Evolutionary conservation across 2,797 vertebrate species (phyloP), one percentile per base, ranked within the genome.

Genomic region (Sebastes iracundus): DNA sequence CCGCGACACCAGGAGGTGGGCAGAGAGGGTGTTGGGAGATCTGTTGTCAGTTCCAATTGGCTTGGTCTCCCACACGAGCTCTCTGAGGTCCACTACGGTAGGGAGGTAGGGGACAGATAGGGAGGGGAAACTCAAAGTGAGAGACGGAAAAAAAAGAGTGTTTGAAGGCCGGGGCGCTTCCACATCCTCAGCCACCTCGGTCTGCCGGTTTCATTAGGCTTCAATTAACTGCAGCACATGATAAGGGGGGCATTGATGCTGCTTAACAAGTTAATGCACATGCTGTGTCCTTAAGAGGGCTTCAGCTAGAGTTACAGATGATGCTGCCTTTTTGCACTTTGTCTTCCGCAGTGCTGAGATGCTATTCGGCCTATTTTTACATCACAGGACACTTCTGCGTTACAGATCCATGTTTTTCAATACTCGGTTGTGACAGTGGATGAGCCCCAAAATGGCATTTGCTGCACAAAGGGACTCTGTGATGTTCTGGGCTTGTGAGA

Each of bases 41-140:
- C 72, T 83, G 87, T 77, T 90, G 91, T 92, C 87, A 85, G 66
- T 87, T 94, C 88, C 84, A 81, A 89, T 91, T 72, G 85, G 69
- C 70, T 89, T 18, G 56, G 78, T 84, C 81, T 59, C 77, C 60
- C 49, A 80, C 72, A 33, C 6, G 9, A 81, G 80, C 77, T 77
- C 81, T 75, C 76, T 4, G 6, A 80, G 59, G 71, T 79, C 79
- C 27, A 22, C 85, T 61, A 33, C 3, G 59, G 25, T 3, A 32
- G 59, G 5, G 59, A n/a, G 59, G 9, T 18, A 18, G 59, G 59
- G 74, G 72, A 82, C 46, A 14, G 83, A 74, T 32, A 71, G 52
- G 52, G 53, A 62, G 1, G 68, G 68, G 25, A 65, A 58, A 79
- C 20, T 77, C 60, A 82, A 55, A 82, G 55, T 33, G 74, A 81